Evolutionary conservation across 2,797 vertebrate species (phyloP).

Genomic region (Microcaecilia unicolor): DNA sequence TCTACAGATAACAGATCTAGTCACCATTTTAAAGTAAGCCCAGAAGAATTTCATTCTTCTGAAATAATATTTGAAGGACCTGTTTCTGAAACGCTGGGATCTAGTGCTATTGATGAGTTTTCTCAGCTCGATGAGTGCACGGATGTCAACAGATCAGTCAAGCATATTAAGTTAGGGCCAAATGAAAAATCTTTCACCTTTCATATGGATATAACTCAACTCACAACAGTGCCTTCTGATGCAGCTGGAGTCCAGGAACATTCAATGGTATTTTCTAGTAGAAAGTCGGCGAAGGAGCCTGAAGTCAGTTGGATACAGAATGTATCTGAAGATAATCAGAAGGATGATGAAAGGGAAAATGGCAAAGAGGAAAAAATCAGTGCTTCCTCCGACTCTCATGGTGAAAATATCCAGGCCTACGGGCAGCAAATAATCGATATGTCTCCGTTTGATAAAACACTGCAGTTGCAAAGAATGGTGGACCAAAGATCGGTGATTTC

Average conservation of each 20-base stretch:
- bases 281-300: conserved; percentile 21
- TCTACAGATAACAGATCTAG: no score
- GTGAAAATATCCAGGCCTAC: conserved; percentile 5
- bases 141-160: conserved; percentile 38
- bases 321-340: conserved; percentile 13
- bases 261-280: conserved; percentile 8
- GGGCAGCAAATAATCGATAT: conserved; percentile 21
- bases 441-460: conserved; percentile 37
- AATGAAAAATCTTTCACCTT: conserved; percentile 70
- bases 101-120: not conserved
- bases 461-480: conserved; percentile 52
- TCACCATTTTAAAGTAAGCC: no score
- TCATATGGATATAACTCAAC: conserved; percentile 64
- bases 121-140: conserved; percentile 19
- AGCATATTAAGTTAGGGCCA: conserved; percentile 52
- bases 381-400: conserved; percentile 8
- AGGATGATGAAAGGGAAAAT: conserved; percentile 6
- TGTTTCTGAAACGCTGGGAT: conserved; percentile 11
- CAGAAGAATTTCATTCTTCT: conserved; percentile 20
- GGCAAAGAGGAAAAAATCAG: conserved; percentile 9
- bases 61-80: conserved; percentile 27
- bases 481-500: conserved; percentile 57
- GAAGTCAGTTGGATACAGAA: conserved; percentile 9
- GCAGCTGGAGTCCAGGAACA: conserved; percentile 27
- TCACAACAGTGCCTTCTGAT: conserved; percentile 22